A percentile compares a stretch with the other conserved stretches of the same genome.
phyloP scores from a whole-genome alignment of 2,113 vertebrate genomes.

The Aldabrachelys gigantea region DNA sequence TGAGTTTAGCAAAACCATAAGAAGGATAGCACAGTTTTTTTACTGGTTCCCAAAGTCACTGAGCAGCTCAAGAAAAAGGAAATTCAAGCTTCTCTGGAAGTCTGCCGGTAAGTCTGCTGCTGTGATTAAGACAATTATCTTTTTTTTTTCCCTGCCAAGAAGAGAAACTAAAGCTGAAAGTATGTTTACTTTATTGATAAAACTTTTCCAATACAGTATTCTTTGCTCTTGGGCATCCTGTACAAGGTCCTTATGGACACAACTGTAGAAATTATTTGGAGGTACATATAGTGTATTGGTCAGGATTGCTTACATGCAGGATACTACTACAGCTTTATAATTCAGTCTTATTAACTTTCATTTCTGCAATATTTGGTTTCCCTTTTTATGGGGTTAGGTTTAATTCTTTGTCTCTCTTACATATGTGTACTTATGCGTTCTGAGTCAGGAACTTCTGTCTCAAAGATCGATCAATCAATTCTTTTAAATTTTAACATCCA shows the following conservation, averaged over 20 bases:
- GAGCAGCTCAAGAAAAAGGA: slow-evolving; percentile 66
- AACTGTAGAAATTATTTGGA: slow-evolving; percentile 22
- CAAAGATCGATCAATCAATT: background rate
- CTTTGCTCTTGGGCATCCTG: slow-evolving; percentile 28
- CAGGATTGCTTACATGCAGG: background rate
- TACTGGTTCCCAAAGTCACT: slow-evolving; percentile 77
- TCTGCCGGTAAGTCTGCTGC: slow-evolving; percentile 66
- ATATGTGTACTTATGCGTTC: background rate
- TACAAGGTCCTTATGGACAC: background rate
- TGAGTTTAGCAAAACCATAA: slow-evolving; percentile 76
- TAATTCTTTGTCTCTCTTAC: background rate
- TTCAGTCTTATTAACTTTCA: slow-evolving; percentile 3
- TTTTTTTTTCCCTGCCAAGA: background rate
- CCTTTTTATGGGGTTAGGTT: background rate
- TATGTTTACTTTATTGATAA: background rate
- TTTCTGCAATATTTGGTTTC: background rate
- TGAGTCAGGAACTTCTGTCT: background rate
- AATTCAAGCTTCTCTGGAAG: slow-evolving; percentile 74
- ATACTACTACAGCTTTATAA: background rate
- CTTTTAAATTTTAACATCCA: background rate
- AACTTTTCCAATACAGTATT: background rate
- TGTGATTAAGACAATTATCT: background rate
- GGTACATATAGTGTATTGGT: background rate
- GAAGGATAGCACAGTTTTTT: slow-evolving; percentile 73
- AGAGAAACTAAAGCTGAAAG: background rate